A percentile compares a stretch with the other conserved stretches of the same genome.
Conservation (phyloP, 2,113 vertebrate genomes). For the Scalopus aquaticus region DNA sequence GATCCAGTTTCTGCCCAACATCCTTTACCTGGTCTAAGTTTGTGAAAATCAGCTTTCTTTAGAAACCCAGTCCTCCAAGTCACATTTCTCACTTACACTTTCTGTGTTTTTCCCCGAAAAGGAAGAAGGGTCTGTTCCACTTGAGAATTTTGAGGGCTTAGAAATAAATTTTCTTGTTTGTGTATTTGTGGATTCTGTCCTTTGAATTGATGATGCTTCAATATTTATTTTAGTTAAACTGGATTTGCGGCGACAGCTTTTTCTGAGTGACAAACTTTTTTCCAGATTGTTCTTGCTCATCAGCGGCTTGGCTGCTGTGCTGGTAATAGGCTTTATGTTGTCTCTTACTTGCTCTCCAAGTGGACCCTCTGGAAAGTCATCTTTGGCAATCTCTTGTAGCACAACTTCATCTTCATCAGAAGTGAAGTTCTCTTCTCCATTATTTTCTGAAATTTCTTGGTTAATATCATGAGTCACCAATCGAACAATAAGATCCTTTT, state of each 20-base stretch:
- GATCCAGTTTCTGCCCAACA: not conserved
- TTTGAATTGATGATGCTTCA: not conserved
- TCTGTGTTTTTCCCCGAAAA: not conserved
- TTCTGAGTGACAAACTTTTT: not conserved
- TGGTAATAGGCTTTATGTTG: not conserved
- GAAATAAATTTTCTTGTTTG: not conserved
- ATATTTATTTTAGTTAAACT: not conserved
- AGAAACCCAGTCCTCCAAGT: not conserved
- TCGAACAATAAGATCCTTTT: slow-evolving; percentile 59
- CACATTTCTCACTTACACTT: slow-evolving; percentile 40
- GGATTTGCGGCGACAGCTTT: not conserved
- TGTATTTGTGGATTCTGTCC: not conserved
- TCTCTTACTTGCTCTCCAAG: not conserved
- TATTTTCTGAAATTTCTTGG: not conserved
- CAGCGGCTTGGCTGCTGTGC: not conserved
- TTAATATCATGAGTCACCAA: slow-evolving; percentile 60
- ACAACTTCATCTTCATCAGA: slow-evolving; percentile 43
- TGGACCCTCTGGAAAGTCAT: not conserved
- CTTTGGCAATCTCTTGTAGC: slow-evolving; percentile 33
- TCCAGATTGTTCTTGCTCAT: not conserved
- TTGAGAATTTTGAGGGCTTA: not conserved
- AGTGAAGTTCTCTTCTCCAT: not conserved
- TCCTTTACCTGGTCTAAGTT: not conserved
- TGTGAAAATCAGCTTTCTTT: not conserved
- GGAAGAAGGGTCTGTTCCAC: not conserved